A percentile compares a stretch with the other conserved stretches of the same genome.
These are phyloP conservation scores for Drosophila nr. perissopoda DNA, from an alignment of 2,888 invertebrate genomes.

Conservation along the genomic window DNA sequence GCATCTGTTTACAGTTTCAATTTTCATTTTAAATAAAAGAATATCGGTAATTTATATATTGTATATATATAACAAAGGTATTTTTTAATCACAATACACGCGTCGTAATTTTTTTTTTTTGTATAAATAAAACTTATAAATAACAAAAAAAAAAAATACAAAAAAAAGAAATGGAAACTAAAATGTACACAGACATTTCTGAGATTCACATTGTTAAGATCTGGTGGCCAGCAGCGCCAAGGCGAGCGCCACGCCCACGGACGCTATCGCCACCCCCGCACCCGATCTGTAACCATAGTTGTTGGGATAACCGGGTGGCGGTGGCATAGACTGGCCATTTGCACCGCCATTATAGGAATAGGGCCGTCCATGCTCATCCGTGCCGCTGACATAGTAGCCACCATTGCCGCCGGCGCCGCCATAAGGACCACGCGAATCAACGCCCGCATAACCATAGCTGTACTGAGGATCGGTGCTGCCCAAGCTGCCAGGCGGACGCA, in stretches of 20 bases:
- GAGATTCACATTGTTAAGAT: conserved; percentile 21
- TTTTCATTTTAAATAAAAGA: neutral
- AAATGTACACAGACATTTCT: neutral
- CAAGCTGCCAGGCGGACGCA: conserved; percentile 64
- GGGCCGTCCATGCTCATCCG: conserved; percentile 75
- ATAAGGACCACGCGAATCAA: conserved; percentile 66
- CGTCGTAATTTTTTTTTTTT: conserved; percentile 32
- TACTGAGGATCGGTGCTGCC: conserved; percentile 60
- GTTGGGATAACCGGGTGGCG: conserved; percentile 45
- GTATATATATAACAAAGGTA: conserved; percentile 20
- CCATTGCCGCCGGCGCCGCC: conserved; percentile 71
- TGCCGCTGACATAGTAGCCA: conserved; percentile 69
- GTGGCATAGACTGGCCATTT: conserved; percentile 37
- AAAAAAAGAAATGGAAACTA: neutral
- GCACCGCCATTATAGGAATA: conserved; percentile 61
- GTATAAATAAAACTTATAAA: conserved; percentile 68
- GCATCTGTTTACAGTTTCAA: neutral
- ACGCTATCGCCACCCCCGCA: neutral
- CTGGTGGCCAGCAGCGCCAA: conserved; percentile 35
- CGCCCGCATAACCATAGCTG: conserved; percentile 69
- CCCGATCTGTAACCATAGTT: conserved; percentile 41
- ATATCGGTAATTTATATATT: neutral
- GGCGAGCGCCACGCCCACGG: conserved; percentile 38
- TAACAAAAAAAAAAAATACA: conserved; percentile 39
- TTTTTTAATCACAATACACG: conserved; percentile 37